Conservation (phyloP, 1,140 invertebrate species). For the Megathymus violae region DNA sequence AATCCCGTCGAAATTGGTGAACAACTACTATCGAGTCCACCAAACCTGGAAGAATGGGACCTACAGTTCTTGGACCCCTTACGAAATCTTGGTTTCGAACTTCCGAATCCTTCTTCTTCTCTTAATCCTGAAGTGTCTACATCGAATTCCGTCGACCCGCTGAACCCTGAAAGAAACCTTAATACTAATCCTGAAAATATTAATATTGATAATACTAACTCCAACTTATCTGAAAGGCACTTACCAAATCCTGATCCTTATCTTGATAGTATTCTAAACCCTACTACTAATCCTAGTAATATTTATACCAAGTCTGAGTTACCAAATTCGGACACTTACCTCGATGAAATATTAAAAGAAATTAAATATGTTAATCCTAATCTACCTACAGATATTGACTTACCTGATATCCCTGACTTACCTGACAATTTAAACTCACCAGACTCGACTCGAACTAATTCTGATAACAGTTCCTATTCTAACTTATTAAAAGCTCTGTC, state of each 20-base stretch:
- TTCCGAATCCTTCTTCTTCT: not conserved
- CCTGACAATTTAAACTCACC: too few species aligned
- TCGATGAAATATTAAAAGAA: too few species aligned
- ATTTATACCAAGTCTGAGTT: not conserved
- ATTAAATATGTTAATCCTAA: too few species aligned
- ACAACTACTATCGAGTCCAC: not conserved
- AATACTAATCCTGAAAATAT: not conserved
- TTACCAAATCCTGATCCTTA: not conserved
- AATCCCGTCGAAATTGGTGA: slow-evolving; percentile 3
- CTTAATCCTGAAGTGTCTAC: not conserved
- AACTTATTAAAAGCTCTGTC: slow-evolving; percentile 30
- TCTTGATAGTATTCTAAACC: not conserved
- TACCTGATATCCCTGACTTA: too few species aligned
- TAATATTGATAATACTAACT: not conserved
- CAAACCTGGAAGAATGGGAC: not conserved
- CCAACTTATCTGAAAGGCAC: not conserved
- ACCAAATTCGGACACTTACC: not conserved
- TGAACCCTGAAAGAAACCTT: not conserved
- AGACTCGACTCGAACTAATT: too few species aligned
- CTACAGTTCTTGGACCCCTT: slow-evolving; percentile 8
- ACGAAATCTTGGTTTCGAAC: slow-evolving; percentile 1
- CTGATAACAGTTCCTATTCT: slow-evolving; percentile 30
- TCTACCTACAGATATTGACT: too few species aligned
- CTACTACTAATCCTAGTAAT: not conserved
- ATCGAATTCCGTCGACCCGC: not conserved